Conservation (phyloP, 2,888 invertebrate genomes). For the Mythimna loreyi region DNA sequence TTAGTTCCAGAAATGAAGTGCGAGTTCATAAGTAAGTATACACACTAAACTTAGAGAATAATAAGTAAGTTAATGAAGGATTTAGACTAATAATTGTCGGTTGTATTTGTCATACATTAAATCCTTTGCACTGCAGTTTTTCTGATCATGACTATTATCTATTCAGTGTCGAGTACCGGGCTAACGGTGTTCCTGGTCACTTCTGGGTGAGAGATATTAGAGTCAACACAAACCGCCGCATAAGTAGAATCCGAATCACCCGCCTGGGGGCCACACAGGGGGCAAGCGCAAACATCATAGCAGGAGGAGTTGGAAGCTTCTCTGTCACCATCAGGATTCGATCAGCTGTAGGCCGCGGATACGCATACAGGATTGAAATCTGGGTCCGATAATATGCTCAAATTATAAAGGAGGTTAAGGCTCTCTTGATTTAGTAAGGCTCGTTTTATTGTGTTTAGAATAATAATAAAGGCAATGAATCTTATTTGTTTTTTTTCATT, state of each 20-base stretch:
- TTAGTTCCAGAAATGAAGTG: neutral
- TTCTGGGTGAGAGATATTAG: neutral
- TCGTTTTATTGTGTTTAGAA: no score
- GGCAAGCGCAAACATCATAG: conserved; percentile 15
- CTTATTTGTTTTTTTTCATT: no score
- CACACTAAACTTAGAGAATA: neutral
- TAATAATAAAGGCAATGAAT: no score
- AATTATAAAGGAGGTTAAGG: neutral
- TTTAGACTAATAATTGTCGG: neutral
- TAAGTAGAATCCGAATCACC: conserved; percentile 33
- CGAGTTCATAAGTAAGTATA: neutral
- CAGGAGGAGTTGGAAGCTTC: conserved; percentile 21
- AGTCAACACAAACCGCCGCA: neutral
- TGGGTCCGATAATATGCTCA: no score
- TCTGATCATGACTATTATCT: neutral
- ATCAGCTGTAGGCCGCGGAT: conserved; percentile 29
- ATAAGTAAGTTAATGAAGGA: no score
- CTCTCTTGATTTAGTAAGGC: neutral
- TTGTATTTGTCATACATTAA: neutral
- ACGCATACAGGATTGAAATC: neutral
- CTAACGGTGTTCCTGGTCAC: neutral
- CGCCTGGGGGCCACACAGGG: conserved; percentile 12
- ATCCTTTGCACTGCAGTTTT: neutral
- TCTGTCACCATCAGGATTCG: conserved; percentile 28
- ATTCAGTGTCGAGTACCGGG: neutral